phyloP scores from a whole-genome alignment of 2,113 vertebrate genomes.

The Neomonachus schauinslandi region DNA sequence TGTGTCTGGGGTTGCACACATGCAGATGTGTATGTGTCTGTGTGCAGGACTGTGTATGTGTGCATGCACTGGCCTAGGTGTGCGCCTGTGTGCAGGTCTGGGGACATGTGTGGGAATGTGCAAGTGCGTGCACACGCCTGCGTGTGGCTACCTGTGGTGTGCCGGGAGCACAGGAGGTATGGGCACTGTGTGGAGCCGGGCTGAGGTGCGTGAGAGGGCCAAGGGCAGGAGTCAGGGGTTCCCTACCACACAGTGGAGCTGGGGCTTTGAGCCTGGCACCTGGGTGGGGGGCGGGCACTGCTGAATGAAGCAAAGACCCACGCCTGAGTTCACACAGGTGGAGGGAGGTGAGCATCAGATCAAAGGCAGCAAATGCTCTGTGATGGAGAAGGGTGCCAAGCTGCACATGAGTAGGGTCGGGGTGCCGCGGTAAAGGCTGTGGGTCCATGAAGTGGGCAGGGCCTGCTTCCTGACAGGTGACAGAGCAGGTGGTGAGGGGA shows the following conservation, averaged over 20 bases:
- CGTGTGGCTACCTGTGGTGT: accelerated
- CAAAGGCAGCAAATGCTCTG: neutral
- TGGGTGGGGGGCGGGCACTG: neutral
- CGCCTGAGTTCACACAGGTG: neutral
- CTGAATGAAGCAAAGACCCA: neutral
- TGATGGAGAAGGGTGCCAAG: neutral
- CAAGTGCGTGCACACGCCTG: accelerated
- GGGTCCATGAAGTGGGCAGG: neutral
- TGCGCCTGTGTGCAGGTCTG: neutral
- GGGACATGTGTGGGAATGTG: neutral
- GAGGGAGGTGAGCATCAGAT: neutral
- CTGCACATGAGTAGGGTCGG: neutral
- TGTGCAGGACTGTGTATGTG: neutral
- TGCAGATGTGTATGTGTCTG: no score
- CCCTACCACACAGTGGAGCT: neutral
- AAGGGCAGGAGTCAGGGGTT: no score
- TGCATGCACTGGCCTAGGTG: no score
- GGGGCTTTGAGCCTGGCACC: neutral
- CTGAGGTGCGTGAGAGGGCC: neutral
- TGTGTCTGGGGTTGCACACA: accelerated
- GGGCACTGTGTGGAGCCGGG: neutral
- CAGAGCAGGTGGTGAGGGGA: neutral
- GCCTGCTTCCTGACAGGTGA: neutral
- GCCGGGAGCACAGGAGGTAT: neutral
- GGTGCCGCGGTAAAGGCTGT: neutral